Evolutionary conservation across 2,888 invertebrate species (phyloP).

Genomic region (Augiades crinisus): DNA sequence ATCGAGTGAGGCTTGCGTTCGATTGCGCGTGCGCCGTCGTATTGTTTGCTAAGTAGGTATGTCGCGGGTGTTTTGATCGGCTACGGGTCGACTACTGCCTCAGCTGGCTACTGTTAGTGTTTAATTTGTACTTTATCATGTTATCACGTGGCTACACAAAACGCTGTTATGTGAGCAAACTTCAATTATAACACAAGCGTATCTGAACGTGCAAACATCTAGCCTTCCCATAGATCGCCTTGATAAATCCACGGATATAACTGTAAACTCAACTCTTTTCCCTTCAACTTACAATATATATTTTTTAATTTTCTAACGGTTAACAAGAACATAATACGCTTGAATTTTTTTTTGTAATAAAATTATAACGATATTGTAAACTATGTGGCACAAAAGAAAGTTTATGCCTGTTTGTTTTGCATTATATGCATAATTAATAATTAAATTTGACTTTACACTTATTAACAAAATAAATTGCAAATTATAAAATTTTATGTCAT

Average conservation of each 20-base stretch:
- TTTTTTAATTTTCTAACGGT: too few species aligned
- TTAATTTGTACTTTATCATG: constrained; percentile 74
- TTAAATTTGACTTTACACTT: too few species aligned
- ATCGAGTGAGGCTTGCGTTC: constrained; percentile 15
- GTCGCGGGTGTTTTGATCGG: constrained; percentile 55
- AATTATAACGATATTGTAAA: too few species aligned
- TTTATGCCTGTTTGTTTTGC: too few species aligned
- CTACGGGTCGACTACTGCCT: constrained; percentile 59
- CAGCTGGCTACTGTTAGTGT: constrained; percentile 63
- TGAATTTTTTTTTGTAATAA: too few species aligned
- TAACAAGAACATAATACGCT: too few species aligned
- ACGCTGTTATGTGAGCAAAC: constrained; percentile 40
- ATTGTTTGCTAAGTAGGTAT: constrained; percentile 38
- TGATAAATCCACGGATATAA: constrained; percentile 19
- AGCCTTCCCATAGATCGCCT: constrained; percentile 33
- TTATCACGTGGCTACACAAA: constrained; percentile 62
- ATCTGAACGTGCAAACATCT: constrained; percentile 16
- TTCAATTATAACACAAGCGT: constrained; percentile 40
- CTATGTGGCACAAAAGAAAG: too few species aligned
- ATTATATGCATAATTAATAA: too few species aligned
- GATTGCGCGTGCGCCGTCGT: constrained; percentile 52
- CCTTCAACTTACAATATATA: neutral
- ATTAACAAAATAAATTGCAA: too few species aligned
- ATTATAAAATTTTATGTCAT: too few species aligned
- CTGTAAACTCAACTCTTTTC: neutral